Base-by-base conservation (phyloP, 64 coral and sea anemone species). In the Stylophora pistillata region DNA sequence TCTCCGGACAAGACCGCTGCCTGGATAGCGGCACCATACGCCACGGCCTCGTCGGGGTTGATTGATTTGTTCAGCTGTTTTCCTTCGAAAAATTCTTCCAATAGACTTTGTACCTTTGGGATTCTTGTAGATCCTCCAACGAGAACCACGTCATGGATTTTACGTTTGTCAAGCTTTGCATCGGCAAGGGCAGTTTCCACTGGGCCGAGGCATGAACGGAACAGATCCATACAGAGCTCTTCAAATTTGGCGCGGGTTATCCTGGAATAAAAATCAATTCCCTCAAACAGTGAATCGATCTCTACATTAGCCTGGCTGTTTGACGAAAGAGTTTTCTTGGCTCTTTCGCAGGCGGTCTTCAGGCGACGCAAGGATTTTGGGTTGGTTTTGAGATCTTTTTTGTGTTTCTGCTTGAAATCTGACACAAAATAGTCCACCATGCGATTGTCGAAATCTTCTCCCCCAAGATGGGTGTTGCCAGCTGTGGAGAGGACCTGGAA, bases 371-470 rank as follows among this genome's bases (percentile, higher is more conserved):
- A 68, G 13, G 90, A 86, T 86, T 86, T 87, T 3, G 74, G 62
- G 66, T 92, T 89, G 81, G 30, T 55, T 7, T 72, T 79, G 25
- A 95, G 73, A 74, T 95, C 94, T 73, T 92, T 95, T 72, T 92
- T 92, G 86, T 63, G 79, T 47, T 95, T 95, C 28, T 86, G 89
- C 55, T 92, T 92, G 58, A 95, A 95, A 54, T 95, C 89, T 9
- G 71, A 73, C 33, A 79, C 78, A 73, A 92, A 95, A 56, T 95
- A 86, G 21, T 95, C 69, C 15, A 95, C 94, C 71, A 95, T 56
- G 61, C 91, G 79, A 53, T 90, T 96, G 74, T 96, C 95, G 73
- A 96, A 96, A 72, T 96, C 95, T 69, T 96, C 95, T 47, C 95
- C 95, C 20, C 95, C 95, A 21, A 96, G 91, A 87, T 96, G 95